phyloP scores from a whole-genome alignment of 92 coral and sea anemone genomes.

The Epizoanthus scotinus region DNA sequence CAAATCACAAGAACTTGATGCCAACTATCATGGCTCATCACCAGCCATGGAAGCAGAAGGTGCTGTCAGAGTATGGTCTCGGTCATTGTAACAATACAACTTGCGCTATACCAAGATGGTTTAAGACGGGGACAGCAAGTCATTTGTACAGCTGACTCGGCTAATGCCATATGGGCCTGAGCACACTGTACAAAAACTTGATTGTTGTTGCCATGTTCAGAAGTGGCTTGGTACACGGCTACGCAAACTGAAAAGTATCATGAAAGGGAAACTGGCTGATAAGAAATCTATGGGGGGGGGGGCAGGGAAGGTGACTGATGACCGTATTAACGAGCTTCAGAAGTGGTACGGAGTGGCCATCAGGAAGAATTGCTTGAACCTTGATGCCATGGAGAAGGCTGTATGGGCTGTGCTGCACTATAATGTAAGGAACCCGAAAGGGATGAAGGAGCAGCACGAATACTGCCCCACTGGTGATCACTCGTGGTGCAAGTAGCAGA shows the following conservation, averaged over 20 bases:
- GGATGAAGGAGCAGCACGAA: neutral
- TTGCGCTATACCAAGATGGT: neutral
- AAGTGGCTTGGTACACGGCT: neutral
- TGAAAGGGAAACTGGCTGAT: neutral
- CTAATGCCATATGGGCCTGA: conserved; percentile 6
- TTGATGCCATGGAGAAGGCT: conserved; percentile 4
- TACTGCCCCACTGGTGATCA: neutral
- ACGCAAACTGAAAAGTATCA: neutral
- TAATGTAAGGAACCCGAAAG: neutral
- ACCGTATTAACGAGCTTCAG: neutral
- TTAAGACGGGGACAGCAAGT: conserved; percentile 20
- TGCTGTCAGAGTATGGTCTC: neutral
- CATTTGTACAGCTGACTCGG: neutral
- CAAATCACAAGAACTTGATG: no score
- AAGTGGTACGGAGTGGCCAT: neutral
- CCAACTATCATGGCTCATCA: conserved; percentile 16
- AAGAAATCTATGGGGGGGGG: neutral
- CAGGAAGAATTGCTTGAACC: neutral
- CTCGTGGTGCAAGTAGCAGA: neutral
- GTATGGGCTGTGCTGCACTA: neutral
- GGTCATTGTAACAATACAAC: neutral
- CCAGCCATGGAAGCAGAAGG: conserved; percentile 3
- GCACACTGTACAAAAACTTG: conserved; percentile 3
- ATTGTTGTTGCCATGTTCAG: neutral
- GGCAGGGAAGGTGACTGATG: neutral